Conservation (phyloP, 2,113 vertebrate species). For the Uria lomvia region DNA sequence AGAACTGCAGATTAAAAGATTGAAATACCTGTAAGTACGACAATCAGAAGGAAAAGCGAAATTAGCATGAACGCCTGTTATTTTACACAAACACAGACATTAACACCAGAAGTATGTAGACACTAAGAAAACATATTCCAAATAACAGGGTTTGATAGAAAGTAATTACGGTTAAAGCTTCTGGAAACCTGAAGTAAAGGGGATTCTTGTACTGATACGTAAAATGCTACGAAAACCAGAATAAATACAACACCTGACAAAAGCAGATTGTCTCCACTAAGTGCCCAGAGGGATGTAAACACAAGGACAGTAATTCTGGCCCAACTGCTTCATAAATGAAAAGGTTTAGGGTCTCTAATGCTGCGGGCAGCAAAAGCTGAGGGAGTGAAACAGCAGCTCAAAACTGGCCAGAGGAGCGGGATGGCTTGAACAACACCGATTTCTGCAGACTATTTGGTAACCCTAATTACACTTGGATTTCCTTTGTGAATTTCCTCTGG, state of each 20-base stretch:
- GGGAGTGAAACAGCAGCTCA: neutral
- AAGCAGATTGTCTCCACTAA: neutral
- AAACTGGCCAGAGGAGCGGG: neutral
- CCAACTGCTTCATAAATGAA: neutral
- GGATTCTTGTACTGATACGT: accelerated
- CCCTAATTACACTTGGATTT: neutral
- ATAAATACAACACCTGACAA: neutral
- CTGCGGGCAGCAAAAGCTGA: neutral
- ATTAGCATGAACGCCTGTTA: neutral
- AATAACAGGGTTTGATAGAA: neutral
- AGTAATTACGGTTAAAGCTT: neutral
- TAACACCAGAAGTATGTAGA: neutral
- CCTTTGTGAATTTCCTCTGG: neutral
- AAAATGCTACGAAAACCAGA: neutral
- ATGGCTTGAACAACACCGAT: neutral
- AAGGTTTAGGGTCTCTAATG: neutral
- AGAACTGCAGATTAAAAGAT: neutral
- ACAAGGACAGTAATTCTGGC: neutral
- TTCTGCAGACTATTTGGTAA: neutral
- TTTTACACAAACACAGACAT: neutral
- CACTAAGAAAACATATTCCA: neutral
- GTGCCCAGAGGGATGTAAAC: neutral
- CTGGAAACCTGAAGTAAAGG: neutral
- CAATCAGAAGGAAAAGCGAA: neutral
- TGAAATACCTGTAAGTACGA: neutral